These are phyloP conservation scores for Scotopteryx bipunctaria DNA, from an alignment of 2,888 invertebrate species.

Conservation along the genomic window DNA sequence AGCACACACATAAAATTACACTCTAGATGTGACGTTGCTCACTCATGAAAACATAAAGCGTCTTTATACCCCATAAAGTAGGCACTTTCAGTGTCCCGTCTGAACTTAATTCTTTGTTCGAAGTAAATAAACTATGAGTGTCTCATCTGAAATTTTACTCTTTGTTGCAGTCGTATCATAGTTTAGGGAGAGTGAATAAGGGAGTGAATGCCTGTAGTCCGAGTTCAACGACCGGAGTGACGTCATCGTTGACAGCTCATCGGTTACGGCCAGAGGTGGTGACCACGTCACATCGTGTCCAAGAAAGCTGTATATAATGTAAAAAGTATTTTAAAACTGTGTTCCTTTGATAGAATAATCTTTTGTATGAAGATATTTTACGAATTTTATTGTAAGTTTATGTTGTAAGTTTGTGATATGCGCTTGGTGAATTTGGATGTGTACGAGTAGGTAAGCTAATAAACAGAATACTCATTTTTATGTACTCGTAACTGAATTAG, in stretches of 20 bases:
- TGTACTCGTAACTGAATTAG: background rate
- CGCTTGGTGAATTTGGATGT: constrained; percentile 37
- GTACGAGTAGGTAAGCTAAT: constrained; percentile 9
- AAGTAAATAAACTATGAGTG: background rate
- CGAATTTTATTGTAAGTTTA: constrained; percentile 43
- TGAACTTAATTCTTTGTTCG: constrained; percentile 20
- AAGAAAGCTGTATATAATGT: constrained; percentile 92
- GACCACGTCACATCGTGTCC: constrained; percentile 93
- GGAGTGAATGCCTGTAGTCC: constrained; percentile 85
- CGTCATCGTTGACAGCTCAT: constrained; percentile 91
- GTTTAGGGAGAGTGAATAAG: constrained; percentile 87
- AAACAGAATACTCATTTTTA: constrained; percentile 2
- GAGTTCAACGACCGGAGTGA: constrained; percentile 80
- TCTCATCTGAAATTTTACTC: constrained; percentile 8
- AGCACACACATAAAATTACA: constrained; percentile 37
- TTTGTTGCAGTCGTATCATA: constrained; percentile 89
- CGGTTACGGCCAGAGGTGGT: constrained; percentile 93
- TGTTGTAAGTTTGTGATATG: constrained; percentile 49
- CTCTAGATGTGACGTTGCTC: constrained; percentile 30
- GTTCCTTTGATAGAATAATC: constrained; percentile 58
- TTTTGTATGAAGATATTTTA: constrained; percentile 51
- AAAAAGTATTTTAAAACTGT: constrained; percentile 58
- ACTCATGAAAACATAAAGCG: constrained; percentile 34
- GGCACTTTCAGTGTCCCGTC: constrained; percentile 20
- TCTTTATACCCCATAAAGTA: constrained; percentile 20